Evolutionary conservation across 2,888 invertebrate species (phyloP), one percentile per base, ranked within the genome.

Genomic region (Ophraella communa): DNA sequence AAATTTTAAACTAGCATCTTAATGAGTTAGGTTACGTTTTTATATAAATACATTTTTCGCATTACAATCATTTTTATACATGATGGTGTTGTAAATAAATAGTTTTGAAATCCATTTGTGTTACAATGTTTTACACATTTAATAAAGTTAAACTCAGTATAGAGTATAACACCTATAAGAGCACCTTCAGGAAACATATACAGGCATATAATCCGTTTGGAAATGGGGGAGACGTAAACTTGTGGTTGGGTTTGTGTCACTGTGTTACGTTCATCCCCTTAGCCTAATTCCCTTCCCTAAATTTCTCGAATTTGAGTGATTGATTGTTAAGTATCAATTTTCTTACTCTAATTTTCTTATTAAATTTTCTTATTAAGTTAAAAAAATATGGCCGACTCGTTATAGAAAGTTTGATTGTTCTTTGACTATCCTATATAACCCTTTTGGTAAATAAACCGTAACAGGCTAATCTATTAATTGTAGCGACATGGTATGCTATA

Each of bases 171-270:
- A 27, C 35, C 30, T 17, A 35, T 24, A 66, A 55, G 54, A 62
- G 58, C 20, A 45, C 65, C 47, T 59, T 44, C 45, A 21, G 52
- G 59, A 62, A 55, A 51, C 55, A 44, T 55, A 49, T 51, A 44
- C 54, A 58, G 30, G 60, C 45, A 21, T 45, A 45, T 45, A 45
- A 45, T 45, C 45, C 11, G 20, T 21, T 45, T 45, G 21, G 17
- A 45, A 42, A 57, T 54, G 49, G 55, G 66, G 66, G 49, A 42
- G 64, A 55, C 57, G 57, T 53, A 59, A 52, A 60, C 47, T 60
- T 54, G 35, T 57, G 58, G 58, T 30, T 44, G 57, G 57, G 58
- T 57, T 62, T 59, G 55, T 63, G 56, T 56, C 55, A 45, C 45
- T 63, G 60, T 62, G 56, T 10, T 11, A 53, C 62, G 52, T 39